Conservation (phyloP, 2,113 vertebrate genomes). For the Sceloporus tristichus region DNA sequence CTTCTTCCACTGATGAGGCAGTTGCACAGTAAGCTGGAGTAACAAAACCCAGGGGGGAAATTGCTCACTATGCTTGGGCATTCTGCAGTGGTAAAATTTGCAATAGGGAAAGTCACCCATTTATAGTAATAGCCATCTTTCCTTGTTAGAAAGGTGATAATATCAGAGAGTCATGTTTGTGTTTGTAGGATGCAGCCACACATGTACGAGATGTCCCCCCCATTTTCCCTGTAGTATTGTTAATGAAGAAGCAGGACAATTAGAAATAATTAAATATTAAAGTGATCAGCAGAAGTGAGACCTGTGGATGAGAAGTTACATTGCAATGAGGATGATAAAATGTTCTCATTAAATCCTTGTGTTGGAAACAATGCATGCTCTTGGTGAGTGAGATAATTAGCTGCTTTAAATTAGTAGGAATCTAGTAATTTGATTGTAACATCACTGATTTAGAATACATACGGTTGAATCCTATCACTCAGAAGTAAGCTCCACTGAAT, state of each 20-base stretch:
- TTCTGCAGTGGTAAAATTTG: constrained; percentile 29
- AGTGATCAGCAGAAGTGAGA: neutral
- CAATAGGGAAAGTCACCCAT: neutral
- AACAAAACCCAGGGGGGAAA: neutral
- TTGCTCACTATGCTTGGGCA: constrained; percentile 22
- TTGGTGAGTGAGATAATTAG: neutral
- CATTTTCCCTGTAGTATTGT: neutral
- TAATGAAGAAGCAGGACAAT: neutral
- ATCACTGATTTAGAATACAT: constrained; percentile 7
- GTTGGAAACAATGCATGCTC: neutral
- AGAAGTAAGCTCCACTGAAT: neutral
- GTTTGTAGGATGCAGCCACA: neutral
- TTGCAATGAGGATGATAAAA: neutral
- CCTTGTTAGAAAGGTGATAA: constrained; percentile 28
- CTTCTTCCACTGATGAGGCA: neutral
- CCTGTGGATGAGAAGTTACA: neutral
- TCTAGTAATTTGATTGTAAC: neutral
- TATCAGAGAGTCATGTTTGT: neutral
- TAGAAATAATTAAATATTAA: neutral
- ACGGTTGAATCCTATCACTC: neutral
- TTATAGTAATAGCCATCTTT: constrained; percentile 9
- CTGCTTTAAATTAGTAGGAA: constrained; percentile 2
- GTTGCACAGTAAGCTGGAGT: constrained; percentile 6
- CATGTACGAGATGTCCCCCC: constrained; percentile 10
- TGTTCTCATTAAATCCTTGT: neutral